phyloP scores from a whole-genome alignment of 37 sponge, comb jelly and placozoan genomes.

The Eunapius fragilis region DNA sequence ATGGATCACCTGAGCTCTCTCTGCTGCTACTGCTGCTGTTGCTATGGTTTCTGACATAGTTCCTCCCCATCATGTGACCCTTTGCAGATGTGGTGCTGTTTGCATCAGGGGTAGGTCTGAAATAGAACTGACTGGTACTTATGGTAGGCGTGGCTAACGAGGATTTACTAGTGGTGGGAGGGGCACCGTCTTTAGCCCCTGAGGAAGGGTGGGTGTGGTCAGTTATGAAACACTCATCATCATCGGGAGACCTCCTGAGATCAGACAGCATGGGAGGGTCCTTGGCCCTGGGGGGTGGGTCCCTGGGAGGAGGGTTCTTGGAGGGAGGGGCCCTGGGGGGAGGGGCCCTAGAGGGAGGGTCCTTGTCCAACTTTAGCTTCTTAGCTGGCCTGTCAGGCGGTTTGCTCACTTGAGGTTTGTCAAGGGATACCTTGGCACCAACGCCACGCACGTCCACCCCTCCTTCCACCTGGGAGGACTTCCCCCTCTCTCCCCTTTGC shows the following conservation, averaged over 20 bases:
- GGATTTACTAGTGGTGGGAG: background rate
- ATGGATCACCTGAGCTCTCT: background rate
- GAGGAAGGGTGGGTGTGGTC: background rate
- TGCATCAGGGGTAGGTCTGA: background rate
- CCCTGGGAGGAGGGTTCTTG: too few species aligned
- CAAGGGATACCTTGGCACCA: background rate
- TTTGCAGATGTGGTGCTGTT: background rate
- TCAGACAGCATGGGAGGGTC: background rate
- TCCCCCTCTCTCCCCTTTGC: too few species aligned
- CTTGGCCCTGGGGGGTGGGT: too few species aligned
- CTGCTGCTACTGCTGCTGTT: background rate
- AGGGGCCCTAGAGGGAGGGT: too few species aligned
- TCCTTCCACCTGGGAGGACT: too few species aligned
- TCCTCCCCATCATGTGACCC: background rate
- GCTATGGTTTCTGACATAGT: background rate
- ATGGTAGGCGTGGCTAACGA: background rate
- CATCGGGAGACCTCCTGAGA: background rate
- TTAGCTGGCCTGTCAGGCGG: background rate
- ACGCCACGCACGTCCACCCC: background rate
- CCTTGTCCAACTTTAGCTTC: background rate
- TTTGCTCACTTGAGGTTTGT: background rate
- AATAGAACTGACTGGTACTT: background rate
- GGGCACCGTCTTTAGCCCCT: background rate
- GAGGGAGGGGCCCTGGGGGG: too few species aligned
- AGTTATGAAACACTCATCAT: background rate